Percentiles rank a stretch among this genome's conserved stretches.
Conservation (phyloP, 30 jellyfish, hydroid and myxozoan species). For the Chrysaora quinquecirrha region DNA sequence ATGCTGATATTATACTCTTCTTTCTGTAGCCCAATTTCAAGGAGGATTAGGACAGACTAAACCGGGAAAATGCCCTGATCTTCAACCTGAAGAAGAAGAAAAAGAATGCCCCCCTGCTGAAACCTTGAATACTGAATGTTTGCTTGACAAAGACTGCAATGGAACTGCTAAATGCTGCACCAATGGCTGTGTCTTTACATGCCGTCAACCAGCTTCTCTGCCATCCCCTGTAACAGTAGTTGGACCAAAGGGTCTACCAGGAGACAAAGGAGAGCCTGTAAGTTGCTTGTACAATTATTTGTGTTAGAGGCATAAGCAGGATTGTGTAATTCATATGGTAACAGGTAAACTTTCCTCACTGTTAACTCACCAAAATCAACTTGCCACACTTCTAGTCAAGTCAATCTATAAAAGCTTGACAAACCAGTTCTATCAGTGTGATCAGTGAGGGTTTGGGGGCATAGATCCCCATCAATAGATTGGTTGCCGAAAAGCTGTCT, state of each 20-base stretch:
- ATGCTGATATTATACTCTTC: too few species aligned
- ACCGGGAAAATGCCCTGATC: slow-evolving; percentile 48
- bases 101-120: slow-evolving; percentile 31
- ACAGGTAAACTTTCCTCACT: too few species aligned
- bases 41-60: not conserved
- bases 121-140: not conserved
- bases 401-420: too few species aligned
- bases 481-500: too few species aligned
- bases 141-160: slow-evolving; percentile 45
- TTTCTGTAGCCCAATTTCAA: too few species aligned
- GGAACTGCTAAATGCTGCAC: slow-evolving; percentile 36
- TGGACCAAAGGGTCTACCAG: slow-evolving; percentile 57
- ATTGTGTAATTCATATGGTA: too few species aligned
- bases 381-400: too few species aligned
- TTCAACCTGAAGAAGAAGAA: slow-evolving; percentile 18
- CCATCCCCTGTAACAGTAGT: slow-evolving; percentile 7
- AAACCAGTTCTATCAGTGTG: too few species aligned
- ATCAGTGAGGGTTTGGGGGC: too few species aligned
- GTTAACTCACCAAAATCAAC: too few species aligned
- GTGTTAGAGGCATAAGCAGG: too few species aligned
- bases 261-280: slow-evolving; percentile 66
- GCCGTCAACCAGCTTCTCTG: slow-evolving; percentile 15
- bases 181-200: not conserved
- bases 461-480: too few species aligned
- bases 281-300: slow-evolving; percentile 5